Percentiles rank a stretch among this genome's conserved stretches.
Evolutionary conservation across 1,140 invertebrate species (phyloP).

Genomic region (Drosophila subpulchrella): DNA sequence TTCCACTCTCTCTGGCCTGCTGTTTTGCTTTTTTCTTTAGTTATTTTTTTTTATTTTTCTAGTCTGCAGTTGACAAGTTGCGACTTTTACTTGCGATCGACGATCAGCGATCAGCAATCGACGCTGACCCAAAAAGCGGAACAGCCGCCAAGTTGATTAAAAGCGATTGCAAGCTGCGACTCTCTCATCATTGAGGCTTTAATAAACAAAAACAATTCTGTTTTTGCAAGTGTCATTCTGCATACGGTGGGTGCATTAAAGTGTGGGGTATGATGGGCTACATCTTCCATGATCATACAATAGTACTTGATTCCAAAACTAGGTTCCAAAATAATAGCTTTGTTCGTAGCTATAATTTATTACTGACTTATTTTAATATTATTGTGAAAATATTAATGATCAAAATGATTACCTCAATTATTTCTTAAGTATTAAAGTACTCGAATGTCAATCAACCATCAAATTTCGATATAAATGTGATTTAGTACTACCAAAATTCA

Average conservation of each 20-base stretch:
- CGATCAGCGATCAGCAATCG: constrained; percentile 42
- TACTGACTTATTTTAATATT: too few relatives aligned
- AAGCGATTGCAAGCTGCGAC: constrained; percentile 52
- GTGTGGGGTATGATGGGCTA: not conserved
- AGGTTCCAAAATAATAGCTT: not conserved
- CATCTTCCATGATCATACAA: not conserved
- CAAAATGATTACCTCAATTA: too few relatives aligned
- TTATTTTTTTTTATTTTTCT: constrained; percentile 51
- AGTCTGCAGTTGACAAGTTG: constrained; percentile 64
- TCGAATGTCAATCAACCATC: not conserved
- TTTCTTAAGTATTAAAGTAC: not conserved
- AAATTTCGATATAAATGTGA: not conserved
- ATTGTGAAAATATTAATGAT: too few relatives aligned
- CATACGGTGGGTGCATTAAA: constrained; percentile 20
- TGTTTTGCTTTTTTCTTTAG: constrained; percentile 14
- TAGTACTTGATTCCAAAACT: too few relatives aligned
- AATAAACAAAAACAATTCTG: constrained; percentile 28
- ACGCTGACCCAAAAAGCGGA: constrained; percentile 72
- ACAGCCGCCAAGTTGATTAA: constrained; percentile 66
- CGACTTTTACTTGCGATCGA: constrained; percentile 73
- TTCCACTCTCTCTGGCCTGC: constrained; percentile 38
- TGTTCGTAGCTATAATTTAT: too few relatives aligned
- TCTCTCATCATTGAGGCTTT: constrained; percentile 39
- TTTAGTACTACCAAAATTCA: too few relatives aligned
- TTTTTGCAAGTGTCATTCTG: constrained; percentile 68